phyloP scores from a whole-genome alignment of 2,797 vertebrate species.

The Trichosurus vulpecula region DNA sequence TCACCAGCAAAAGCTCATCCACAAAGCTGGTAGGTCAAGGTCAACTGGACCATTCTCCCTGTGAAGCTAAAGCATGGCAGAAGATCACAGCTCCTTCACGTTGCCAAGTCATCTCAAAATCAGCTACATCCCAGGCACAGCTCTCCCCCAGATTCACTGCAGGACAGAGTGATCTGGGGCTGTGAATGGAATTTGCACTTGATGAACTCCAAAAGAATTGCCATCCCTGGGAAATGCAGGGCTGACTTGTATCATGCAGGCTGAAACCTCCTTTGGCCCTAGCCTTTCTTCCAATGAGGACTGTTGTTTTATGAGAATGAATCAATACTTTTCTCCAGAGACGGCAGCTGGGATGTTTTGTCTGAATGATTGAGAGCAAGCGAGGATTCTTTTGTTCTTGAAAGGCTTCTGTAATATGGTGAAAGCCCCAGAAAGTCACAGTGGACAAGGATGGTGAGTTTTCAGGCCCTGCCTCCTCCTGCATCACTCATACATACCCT shows the following conservation, averaged over 20 bases:
- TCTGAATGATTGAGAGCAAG: not conserved
- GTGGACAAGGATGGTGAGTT: slow-evolving; percentile 51
- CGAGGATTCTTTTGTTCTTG: slow-evolving; percentile 26
- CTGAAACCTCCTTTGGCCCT: slow-evolving; percentile 27
- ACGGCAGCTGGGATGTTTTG: not conserved
- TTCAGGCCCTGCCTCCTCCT: slow-evolving; percentile 41
- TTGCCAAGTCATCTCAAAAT: not conserved
- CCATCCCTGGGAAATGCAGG: not conserved
- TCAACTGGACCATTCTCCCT: not conserved
- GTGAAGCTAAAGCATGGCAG: not conserved
- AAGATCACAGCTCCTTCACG: not conserved
- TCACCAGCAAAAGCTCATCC: not conserved
- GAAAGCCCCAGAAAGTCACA: not conserved
- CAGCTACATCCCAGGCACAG: not conserved
- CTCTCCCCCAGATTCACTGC: slow-evolving; percentile 29
- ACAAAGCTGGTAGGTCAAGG: not conserved
- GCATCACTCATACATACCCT: not conserved
- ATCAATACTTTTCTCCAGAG: slow-evolving; percentile 52
- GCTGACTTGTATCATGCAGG: not conserved
- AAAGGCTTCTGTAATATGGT: not conserved
- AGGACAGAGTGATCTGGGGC: not conserved
- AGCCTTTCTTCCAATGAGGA: slow-evolving; percentile 33
- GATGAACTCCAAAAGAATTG: not conserved
- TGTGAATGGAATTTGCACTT: slow-evolving; percentile 3
- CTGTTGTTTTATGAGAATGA: slow-evolving; percentile 21